Percentiles rank a stretch among this genome's conserved stretches.
Evolutionary conservation across 1,140 invertebrate genomes (phyloP).

Genomic region (Drosophila varians): DNA sequence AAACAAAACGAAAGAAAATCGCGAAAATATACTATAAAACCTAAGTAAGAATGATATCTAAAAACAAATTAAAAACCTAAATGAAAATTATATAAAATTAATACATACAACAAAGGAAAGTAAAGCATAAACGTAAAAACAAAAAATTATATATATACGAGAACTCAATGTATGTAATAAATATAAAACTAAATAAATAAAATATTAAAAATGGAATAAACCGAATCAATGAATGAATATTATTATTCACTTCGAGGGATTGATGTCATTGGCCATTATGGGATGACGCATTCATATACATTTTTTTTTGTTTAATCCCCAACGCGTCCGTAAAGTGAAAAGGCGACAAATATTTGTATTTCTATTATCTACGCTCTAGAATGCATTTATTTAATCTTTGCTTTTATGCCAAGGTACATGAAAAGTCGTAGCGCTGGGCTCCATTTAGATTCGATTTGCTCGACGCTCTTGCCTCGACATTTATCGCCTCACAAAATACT

Average conservation of each 20-base stretch:
- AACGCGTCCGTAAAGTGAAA: not conserved
- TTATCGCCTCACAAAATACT: slow-evolving; percentile 32
- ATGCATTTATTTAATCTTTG: slow-evolving; percentile 48
- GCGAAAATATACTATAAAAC: slow-evolving; percentile 66
- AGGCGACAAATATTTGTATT: slow-evolving; percentile 7
- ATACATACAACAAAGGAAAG: slow-evolving; percentile 46
- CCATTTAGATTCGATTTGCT: slow-evolving; percentile 27
- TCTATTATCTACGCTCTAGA: slow-evolving; percentile 42
- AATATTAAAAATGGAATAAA: slow-evolving; percentile 71
- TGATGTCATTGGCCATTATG: slow-evolving; percentile 5
- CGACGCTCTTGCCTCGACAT: not conserved
- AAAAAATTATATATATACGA: slow-evolving; percentile 68
- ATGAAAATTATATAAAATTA: slow-evolving; percentile 54
- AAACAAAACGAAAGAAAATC: slow-evolving; percentile 18
- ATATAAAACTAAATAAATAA: slow-evolving; percentile 79
- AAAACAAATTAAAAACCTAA: slow-evolving; percentile 74
- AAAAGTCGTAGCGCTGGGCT: slow-evolving; percentile 31
- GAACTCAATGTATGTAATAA: slow-evolving; percentile 82
- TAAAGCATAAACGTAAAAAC: slow-evolving; percentile 45
- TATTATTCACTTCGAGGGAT: not conserved
- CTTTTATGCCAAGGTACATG: slow-evolving; percentile 49
- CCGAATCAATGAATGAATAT: slow-evolving; percentile 22
- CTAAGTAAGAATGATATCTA: slow-evolving; percentile 79
- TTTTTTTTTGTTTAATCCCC: not conserved
- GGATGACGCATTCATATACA: slow-evolving; percentile 21